Evolutionary conservation across 2,888 invertebrate species (phyloP).

Genomic region (Sicus ferrugineus): DNA sequence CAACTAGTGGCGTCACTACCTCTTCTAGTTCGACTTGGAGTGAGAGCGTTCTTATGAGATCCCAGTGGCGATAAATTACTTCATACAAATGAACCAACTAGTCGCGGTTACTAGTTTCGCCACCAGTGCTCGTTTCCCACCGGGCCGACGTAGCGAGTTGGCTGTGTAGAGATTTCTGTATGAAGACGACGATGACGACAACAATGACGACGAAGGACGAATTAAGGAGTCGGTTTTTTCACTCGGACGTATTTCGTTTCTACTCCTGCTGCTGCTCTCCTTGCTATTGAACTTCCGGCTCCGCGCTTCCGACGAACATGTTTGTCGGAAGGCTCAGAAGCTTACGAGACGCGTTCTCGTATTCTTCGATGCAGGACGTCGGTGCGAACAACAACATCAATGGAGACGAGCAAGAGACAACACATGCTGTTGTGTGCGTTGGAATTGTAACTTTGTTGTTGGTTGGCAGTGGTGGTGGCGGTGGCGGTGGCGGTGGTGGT

Average conservation of each 20-base stretch:
- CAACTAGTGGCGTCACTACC: too few species aligned
- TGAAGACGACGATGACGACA: constrained; percentile 33
- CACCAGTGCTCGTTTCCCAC: too few species aligned
- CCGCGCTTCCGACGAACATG: constrained; percentile 28
- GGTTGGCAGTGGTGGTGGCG: constrained; percentile 44
- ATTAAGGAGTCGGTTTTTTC: neutral
- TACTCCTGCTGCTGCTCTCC: constrained; percentile 29
- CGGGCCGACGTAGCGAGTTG: too few species aligned
- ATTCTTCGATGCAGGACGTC: constrained; percentile 14
- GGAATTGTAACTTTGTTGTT: constrained; percentile 46
- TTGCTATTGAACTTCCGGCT: constrained; percentile 36
- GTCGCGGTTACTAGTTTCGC: too few species aligned
- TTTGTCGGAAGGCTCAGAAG: constrained; percentile 8
- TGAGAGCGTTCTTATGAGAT: too few species aligned
- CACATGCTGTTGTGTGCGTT: constrained; percentile 28
- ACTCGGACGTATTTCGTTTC: neutral
- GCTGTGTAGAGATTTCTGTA: constrained; percentile 46
- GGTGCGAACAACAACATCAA: constrained; percentile 11
- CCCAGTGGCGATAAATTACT: too few species aligned
- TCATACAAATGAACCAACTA: too few species aligned
- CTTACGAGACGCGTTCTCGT: constrained; percentile 15
- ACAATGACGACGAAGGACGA: constrained; percentile 18
- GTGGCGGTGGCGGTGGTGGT: too few species aligned
- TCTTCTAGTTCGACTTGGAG: too few species aligned
- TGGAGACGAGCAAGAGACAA: neutral